Conservation (phyloP, 2,888 invertebrate genomes). For the Ichneumoninae sp. region DNA sequence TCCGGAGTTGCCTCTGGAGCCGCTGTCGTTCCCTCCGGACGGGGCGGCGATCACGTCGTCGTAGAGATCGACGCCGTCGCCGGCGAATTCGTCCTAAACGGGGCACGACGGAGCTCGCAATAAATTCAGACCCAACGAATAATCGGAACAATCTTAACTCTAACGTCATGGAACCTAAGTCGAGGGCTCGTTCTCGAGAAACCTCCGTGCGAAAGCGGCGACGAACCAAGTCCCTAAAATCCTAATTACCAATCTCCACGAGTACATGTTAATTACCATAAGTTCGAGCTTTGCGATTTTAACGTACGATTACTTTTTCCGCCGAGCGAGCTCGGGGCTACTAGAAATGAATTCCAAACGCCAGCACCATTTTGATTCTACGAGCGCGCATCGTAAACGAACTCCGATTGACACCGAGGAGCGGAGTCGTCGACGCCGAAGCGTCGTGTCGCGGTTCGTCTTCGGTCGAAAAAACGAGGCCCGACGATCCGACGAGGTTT, state of each 20-base stretch:
- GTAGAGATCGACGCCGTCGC: constrained; percentile 96
- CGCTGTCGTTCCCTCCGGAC: constrained; percentile 84
- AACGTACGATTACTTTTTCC: neutral
- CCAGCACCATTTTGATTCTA: constrained; percentile 78
- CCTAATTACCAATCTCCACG: neutral
- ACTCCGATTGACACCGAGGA: constrained; percentile 9
- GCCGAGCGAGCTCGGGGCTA: constrained; percentile 42
- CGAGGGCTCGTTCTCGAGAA: neutral
- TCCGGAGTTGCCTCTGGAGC: constrained; percentile 80
- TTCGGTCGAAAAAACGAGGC: neutral
- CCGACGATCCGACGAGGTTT: neutral
- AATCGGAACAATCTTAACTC: too few species aligned
- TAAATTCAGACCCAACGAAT: too few species aligned
- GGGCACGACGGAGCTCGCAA: neutral
- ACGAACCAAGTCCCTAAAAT: neutral
- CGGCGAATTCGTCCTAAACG: constrained; percentile 91
- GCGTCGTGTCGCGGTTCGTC: too few species aligned
- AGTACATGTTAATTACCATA: neutral
- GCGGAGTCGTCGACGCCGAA: neutral
- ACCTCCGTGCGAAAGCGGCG: neutral
- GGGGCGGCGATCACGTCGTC: constrained; percentile 97
- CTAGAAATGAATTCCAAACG: constrained; percentile 44
- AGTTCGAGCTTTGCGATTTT: neutral
- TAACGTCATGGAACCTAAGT: too few species aligned
- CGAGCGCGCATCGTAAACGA: constrained; percentile 70